Evolutionary conservation across 2,888 invertebrate genomes (phyloP), one percentile per base, ranked within the genome.

Genomic region (Phengaris alcon): DNA sequence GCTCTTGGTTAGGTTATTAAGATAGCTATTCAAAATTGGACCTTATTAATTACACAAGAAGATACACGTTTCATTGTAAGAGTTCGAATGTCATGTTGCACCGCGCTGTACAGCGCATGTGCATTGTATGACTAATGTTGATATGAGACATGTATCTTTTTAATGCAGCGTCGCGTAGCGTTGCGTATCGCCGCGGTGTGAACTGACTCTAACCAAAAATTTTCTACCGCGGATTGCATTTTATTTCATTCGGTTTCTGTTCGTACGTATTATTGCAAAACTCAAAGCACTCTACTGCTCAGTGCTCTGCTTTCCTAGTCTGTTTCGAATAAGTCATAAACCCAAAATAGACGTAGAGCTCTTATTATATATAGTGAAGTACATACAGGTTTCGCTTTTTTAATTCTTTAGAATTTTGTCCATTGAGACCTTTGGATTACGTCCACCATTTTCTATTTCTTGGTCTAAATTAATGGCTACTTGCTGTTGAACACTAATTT

Each of bases 241-340:
- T 59, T 22, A 22, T 9, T 9, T 10, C 22, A 59, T 22, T 22
- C 59, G 5, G 15, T 57, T 22, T 22, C 10, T 22, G n/a, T n/a
- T 3, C 8, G 15, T 57, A 57, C n/a, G n/a, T 3, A 8, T n/a
- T 10, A 22, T 59, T 64, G 64, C 64, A 44, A 64, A 64, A 64
- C 35, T 44, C 35, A 35, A 64, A 13, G 6, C 35, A 64, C 10
- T 64, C 64, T 44, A 64, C 35, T 64, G 64, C 64, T 64, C 64
- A 12, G 64, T 64, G 64, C 64, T 64, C 64, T 35, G 64, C 44
- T 64, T 64, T 64, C 35, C 64, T 13, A 64, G 64, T 64, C 64
- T 64, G 64, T 64, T 64, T 64, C 64, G 12, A 12, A 64, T 64
- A 64, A 44, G 64, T 12, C 35, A 64, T 64, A 44, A 64, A 44